Base-by-base conservation (phyloP, 2,797 vertebrate species). In the Hippoglossus hippoglossus region DNA sequence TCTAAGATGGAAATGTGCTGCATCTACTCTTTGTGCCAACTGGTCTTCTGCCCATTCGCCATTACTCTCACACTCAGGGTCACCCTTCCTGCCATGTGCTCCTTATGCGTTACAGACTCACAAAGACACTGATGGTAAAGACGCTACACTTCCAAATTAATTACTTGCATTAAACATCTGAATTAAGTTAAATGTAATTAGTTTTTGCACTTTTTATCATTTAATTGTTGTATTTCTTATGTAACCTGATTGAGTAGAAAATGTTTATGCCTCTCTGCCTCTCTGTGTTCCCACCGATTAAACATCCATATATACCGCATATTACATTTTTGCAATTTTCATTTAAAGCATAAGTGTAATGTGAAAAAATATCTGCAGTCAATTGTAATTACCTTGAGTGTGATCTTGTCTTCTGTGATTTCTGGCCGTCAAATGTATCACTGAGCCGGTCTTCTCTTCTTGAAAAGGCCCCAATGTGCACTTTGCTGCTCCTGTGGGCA, bases 31-130 rank as follows among this genome's bases (percentile, higher is more conserved):
- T 66, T 60, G 10, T 52, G 39, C 22, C 39, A 51, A 2, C 16
- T 2, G 2, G 19, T 49, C 50, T 69, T 12, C 41, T 57, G 44
- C 53, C 69, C 72, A 56, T 64, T 62, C 56, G 75, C 82, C 82
- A 82, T 83, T 84, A 56, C 67, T 64, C 55, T 57, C 55, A 63
- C 31, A 50, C 12, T 79, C 67, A 75, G 86, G 84, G 82, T 92
- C 90, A 92, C 80, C 86, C 86, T 81, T 49, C 59, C 55, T 63
- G 80, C 91, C 92, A 93, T 87, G 92, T 94, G 94, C 88, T 93
- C 68, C 61, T n/a, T 63, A 18, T 61, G 69, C 54, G 26, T 61
- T 44, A 19, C 31, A 56, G 28, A 46, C 41, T 71, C 26, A 67
- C 15, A 56, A 36, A 22, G 41, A 73, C 25, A 54, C 11, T 39